Base-by-base conservation (phyloP, 1,140 invertebrate species). In the Paralvinella palmiformis region DNA sequence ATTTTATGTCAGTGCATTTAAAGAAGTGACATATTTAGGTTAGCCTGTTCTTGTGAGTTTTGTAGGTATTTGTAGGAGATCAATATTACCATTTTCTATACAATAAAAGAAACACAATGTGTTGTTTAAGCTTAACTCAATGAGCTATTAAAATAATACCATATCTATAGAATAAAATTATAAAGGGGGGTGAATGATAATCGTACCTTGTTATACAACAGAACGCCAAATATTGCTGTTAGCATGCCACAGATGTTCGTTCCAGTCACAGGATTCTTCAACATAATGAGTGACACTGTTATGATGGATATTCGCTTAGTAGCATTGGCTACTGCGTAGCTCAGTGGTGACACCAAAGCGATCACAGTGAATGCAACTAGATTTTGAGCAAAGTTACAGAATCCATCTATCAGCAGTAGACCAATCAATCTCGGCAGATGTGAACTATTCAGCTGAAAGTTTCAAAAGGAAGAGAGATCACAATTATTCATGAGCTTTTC, bases 271-370 rank as follows among this genome's bases (percentile, higher is more conserved):
- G 94, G 94, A 83, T 98, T 98, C 31, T 89, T 88, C 63, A 98
- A 81, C 66, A 95, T 84, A 44, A 96, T 79, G 61, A 98, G 82
- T 5, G 93, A 96, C 27, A 92, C 87, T 24, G 85, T 87, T 71
- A 98, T 97, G 22, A 98, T 90, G 64, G 91, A 91, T 67, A 97
- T 92, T 70, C 95, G 84, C 80, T 98, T 98, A n/a, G 92, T 92
- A 15, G 92, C 91, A 79, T 91, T 96, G 17, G 93, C 92, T 24
- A 98, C 93, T 0, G 94, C 92, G 79, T 97, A 98, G 0, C 92
- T 94, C 27, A 98, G 82, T 20, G 95, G 92, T 17, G 92, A 88
- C 1, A 97, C 91, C 62, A 94, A 71, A 31, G 77, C 71, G 63
- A 98, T 84, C 29, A 98, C 88, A 64, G 90, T 92, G 79, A 98